A percentile compares a stretch with the other conserved stretches of the same genome.
These are phyloP conservation scores for Rissa tridactyla DNA, from an alignment of 2,113 vertebrate genomes.

Conservation along the genomic window DNA sequence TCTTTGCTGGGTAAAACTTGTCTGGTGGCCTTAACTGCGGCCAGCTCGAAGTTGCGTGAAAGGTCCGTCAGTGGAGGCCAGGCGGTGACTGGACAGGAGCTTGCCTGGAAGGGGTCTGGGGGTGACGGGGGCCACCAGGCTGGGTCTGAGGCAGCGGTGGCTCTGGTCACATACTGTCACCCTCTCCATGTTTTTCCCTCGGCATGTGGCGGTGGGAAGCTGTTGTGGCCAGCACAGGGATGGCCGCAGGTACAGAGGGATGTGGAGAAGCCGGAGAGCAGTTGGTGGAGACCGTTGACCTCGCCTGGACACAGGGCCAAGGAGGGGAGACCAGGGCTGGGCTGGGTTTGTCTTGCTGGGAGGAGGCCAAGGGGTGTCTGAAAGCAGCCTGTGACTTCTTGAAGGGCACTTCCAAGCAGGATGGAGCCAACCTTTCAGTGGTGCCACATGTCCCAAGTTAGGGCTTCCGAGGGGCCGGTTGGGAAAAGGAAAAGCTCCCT, in stretches of 20 bases:
- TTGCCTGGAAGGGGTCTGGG: not conserved
- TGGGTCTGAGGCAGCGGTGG: fast-evolving
- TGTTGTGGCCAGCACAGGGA: not conserved
- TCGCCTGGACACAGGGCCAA: fast-evolving
- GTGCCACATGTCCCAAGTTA: not conserved
- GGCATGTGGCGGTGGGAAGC: not conserved
- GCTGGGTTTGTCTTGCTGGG: not conserved
- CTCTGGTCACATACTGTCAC: not conserved
- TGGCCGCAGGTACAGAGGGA: not conserved
- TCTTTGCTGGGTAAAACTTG: not conserved
- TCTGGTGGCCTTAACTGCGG: not conserved
- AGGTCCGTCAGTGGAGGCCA: fast-evolving
- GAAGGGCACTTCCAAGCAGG: not conserved
- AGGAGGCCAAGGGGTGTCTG: not conserved
- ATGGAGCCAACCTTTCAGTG: not conserved
- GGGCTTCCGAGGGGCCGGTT: not conserved
- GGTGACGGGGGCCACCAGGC: not conserved
- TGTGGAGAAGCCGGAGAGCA: not conserved
- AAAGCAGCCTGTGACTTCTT: not conserved
- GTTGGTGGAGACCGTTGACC: fast-evolving
- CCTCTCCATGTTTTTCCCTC: fast-evolving
- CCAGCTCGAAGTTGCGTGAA: fast-evolving
- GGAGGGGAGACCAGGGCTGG: not conserved
- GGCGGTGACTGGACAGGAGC: not conserved
- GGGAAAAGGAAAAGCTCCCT: not conserved